Base-by-base conservation (phyloP, 2,888 invertebrate species). In the Parnassius mnemosyne region DNA sequence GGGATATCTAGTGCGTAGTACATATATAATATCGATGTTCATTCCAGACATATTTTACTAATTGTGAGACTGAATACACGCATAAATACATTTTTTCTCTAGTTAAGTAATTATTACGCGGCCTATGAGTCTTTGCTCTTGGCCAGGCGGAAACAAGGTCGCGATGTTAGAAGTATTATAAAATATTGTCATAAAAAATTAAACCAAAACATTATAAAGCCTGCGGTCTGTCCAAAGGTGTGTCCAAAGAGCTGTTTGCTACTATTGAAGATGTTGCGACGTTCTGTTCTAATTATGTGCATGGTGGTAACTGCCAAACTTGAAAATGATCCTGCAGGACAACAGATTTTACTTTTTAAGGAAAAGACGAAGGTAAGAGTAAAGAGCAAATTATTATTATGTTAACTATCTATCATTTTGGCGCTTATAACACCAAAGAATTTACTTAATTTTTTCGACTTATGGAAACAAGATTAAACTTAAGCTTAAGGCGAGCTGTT, bases 281-380 rank as follows among this genome's bases (percentile, higher is more conserved):
- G 53, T 50, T 57, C 66, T 46, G 9, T 71, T 55, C 60, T 73
- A 42, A 47, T 70, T 58, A 20, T 68, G 25, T 25, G 25, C 25
- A 25, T 25, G 25, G 25, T 25, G 7, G 5, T 1, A 25, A 25
- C 25, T 25, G 25, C 25, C 25, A 7, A 25, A 25, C 25, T 25
- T 25, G 5, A 25, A 25, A 25, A 25, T 25, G 25, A 25, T 25
- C 25, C 25, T 25, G 25, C 25, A 5, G 25, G 25, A 25, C 25
- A 25, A 25, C 25, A 25, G 25, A 25, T 25, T 25, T 5, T 25
- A 25, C 25, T 25, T 25, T 25, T 25, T 25, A 25, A 25, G 25
- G 69, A 79, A 53, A 79, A 74, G 60, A 79, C 78, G 12, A 66
- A 73, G 69, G 85, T 85, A 63, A 71, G 74, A n/a, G 5, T 10